Base-by-base conservation (phyloP, 2,797 vertebrate species). In the Gymnodraco acuticeps region DNA sequence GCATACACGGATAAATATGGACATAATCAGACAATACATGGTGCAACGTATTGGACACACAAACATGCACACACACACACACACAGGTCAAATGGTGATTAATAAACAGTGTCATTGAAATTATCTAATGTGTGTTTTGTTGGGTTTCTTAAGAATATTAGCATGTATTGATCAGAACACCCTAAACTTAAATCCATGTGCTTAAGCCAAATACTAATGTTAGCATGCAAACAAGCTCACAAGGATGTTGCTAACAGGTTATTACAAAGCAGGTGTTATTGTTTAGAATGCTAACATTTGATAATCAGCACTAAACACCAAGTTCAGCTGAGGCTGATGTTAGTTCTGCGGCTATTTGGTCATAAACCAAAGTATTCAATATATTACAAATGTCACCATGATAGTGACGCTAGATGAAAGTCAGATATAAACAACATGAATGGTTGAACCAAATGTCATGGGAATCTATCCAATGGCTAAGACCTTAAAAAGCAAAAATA, bases 31-130 rank as follows among this genome's bases (percentile, higher is more conserved):
- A 48, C 59, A 67, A 74, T 19, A 82, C 42, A 60, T 12, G 45
- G 31, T 27, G 33, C 33, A 66, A 63, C 27, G 13, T 55, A 64
- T 33, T 43, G 38, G 59, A 74, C 69, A 76, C 43, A 73, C 42
- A 38, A 41, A 70, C 31, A 47, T 31, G 52, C n/a, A 59, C 59
- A 75, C 73, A 81, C 69, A 85, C 69, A 75, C 73, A 81, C 69
- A 85, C 69, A 84, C 82, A 89, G 86, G 84, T 89, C 77, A 89
- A 93, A 80, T 89, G 91, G 89, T 94, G 88, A 92, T 93, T 83
- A 93, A 94, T 94, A 94, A 94, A 94, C 84, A 74, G 87, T 94
- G 91, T 93, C 86, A 90, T 89, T 89, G 74, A 91, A 91, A 77
- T 86, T 79, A 64, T 89, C 23, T 74, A 74, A 74, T 70, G 88